Conservation (phyloP, 2,113 vertebrate genomes). For the Electrona antarctica region DNA sequence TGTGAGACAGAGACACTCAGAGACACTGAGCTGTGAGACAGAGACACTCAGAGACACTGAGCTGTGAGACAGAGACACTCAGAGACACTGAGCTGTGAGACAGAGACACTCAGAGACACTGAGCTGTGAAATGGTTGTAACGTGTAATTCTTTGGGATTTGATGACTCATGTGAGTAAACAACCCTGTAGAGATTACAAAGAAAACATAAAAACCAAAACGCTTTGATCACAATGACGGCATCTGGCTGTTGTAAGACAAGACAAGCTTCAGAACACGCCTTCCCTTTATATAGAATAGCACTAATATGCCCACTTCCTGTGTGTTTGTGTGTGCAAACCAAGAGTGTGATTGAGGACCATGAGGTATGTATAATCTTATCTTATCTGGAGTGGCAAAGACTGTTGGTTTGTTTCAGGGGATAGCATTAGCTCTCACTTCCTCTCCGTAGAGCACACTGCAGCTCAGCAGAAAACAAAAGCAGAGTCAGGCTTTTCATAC, state of each 20-base stretch:
- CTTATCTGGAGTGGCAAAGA: conserved; percentile 62
- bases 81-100: conserved; percentile 22
- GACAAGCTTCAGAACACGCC: conserved; percentile 5
- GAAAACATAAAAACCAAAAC: conserved; percentile 38
- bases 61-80: too few relatives aligned
- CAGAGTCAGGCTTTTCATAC: conserved; percentile 48
- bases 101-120: conserved; percentile 23
- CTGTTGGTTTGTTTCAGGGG: conserved; percentile 60
- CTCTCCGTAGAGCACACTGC: conserved; percentile 42
- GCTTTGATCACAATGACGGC: conserved; percentile 64
- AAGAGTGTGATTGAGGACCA: conserved; percentile 39
- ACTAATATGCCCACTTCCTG: conserved; percentile 49
- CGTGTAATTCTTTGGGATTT: conserved; percentile 37
- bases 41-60: conserved; percentile 19
- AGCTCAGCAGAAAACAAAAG: conserved; percentile 39
- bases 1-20: too few relatives aligned
- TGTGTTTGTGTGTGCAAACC: conserved; percentile 46
- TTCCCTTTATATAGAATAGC: conserved; percentile 34
- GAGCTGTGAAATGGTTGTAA: conserved; percentile 33
- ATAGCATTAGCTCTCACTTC: conserved; percentile 65
- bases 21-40: conserved; percentile 21
- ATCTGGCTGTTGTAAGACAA: conserved; percentile 42
- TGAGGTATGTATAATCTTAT: conserved; percentile 42
- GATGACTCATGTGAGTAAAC: conserved; percentile 50
- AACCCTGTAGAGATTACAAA: conserved; percentile 44